Conservation (phyloP, 2,113 vertebrate genomes). For the Polyodon spathula region DNA sequence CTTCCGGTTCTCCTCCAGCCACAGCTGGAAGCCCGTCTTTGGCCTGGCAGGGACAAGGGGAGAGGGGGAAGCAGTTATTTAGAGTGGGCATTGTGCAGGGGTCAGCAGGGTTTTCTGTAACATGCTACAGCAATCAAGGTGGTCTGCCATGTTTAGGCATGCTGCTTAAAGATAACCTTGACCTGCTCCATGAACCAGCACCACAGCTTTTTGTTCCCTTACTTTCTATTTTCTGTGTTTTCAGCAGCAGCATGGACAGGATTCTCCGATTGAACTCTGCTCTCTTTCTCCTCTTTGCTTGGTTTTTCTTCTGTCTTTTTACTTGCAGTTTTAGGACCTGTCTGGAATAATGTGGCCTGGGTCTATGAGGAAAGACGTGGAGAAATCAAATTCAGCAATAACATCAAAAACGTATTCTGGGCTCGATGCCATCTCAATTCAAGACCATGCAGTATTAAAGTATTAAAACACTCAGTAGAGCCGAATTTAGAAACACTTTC, state of each 20-base stretch:
- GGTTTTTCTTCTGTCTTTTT: constrained; percentile 46
- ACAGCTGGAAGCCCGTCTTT: constrained; percentile 89
- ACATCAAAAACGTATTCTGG: not conserved
- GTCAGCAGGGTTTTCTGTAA: too few relatives aligned
- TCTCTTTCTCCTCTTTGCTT: constrained; percentile 31
- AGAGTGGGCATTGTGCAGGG: not conserved
- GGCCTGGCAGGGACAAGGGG: constrained; percentile 49
- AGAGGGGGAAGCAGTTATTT: not conserved
- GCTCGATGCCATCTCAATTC: not conserved
- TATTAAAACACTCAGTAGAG: constrained; percentile 4
- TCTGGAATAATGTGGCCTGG: constrained; percentile 74
- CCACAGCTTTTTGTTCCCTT: constrained; percentile 2
- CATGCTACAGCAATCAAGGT: not conserved
- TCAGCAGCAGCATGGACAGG: constrained; percentile 36
- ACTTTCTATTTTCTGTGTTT: constrained; percentile 65
- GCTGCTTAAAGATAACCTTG: not conserved
- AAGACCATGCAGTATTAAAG: not conserved
- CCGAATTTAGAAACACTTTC: not conserved
- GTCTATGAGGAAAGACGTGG: constrained; percentile 34
- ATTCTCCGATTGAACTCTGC: constrained; percentile 21
- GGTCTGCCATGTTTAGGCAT: not conserved
- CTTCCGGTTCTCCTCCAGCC: constrained; percentile 85
- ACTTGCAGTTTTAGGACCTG: constrained; percentile 40
- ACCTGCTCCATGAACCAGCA: not conserved
- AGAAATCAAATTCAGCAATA: not conserved